These are phyloP conservation scores for Trinorchestia longiramus DNA, from an alignment of 1,140 invertebrate genomes.

Conservation along the genomic window DNA sequence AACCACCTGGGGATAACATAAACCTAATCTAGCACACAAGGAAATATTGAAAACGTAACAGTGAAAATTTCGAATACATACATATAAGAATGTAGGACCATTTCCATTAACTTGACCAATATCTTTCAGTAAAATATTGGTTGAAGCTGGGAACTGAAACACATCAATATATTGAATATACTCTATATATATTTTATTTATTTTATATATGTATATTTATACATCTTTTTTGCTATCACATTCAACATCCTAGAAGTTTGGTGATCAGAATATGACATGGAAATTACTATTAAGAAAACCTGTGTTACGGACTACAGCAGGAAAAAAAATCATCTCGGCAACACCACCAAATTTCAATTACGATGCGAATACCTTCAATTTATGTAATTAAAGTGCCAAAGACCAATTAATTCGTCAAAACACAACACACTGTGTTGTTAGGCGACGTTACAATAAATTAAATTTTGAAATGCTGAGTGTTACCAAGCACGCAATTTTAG, in stretches of 20 bases:
- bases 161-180: constrained; percentile 37
- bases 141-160: background rate
- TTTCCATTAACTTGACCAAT: background rate
- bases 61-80: background rate
- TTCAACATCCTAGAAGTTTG: constrained; percentile 36
- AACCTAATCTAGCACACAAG: background rate
- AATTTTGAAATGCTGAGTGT: background rate
- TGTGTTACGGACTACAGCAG: background rate
- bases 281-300: background rate
- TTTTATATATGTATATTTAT: constrained; percentile 49
- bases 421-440: background rate
- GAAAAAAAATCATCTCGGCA: background rate
- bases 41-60: background rate
- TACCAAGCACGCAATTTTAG: background rate
- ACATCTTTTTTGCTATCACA: constrained; percentile 44
- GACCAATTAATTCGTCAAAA: background rate
- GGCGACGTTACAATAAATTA: background rate
- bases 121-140: background rate
- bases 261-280: constrained; percentile 26
- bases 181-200: constrained; percentile 44
- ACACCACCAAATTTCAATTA: background rate
- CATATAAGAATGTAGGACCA: background rate
- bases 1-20: background rate
- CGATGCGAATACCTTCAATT: background rate
- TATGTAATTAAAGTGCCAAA: background rate